These are phyloP conservation scores for Drosophila santomea DNA, from an alignment of 1,140 invertebrate genomes.

Conservation along the genomic window DNA sequence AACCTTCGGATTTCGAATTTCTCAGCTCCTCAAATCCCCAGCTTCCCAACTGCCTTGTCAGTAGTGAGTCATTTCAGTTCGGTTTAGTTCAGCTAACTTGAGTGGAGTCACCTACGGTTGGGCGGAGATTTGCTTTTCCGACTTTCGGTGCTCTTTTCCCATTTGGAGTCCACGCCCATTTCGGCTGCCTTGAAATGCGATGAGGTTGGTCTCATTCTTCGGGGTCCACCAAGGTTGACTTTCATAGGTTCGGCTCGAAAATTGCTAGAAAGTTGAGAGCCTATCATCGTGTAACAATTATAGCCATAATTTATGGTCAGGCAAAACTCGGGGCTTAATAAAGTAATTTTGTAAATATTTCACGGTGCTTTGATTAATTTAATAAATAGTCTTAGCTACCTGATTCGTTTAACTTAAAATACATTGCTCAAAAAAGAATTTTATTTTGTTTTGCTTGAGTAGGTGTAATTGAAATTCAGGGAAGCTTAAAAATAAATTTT, in stretches of 20 bases:
- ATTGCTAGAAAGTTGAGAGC: slow-evolving; percentile 9
- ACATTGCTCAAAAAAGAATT: not conserved
- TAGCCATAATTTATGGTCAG: not conserved
- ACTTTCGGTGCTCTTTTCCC: slow-evolving; percentile 21
- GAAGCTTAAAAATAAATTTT: not conserved
- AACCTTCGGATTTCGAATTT: slow-evolving; percentile 39
- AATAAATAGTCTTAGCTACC: not conserved
- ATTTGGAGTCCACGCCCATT: slow-evolving; percentile 22
- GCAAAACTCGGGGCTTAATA: not conserved
- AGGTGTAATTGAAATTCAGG: not conserved
- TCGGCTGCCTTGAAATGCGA: slow-evolving; percentile 18
- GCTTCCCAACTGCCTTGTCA: slow-evolving; percentile 15
- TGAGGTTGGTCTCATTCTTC: slow-evolving; percentile 9
- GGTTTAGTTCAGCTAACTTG: slow-evolving; percentile 51
- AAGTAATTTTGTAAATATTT: not conserved
- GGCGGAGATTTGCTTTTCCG: slow-evolving; percentile 24
- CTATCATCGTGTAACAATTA: slow-evolving; percentile 6
- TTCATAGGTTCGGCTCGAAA: not conserved
- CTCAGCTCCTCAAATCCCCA: not conserved
- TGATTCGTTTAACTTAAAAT: not conserved
- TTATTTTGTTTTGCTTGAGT: not conserved
- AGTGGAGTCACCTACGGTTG: slow-evolving; percentile 27
- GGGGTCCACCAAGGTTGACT: not conserved
- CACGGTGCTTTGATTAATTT: not conserved
- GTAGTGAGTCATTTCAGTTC: slow-evolving; percentile 53